Evolutionary conservation across 2,113 vertebrate species (phyloP).

Genomic region (Narcine bancroftii): DNA sequence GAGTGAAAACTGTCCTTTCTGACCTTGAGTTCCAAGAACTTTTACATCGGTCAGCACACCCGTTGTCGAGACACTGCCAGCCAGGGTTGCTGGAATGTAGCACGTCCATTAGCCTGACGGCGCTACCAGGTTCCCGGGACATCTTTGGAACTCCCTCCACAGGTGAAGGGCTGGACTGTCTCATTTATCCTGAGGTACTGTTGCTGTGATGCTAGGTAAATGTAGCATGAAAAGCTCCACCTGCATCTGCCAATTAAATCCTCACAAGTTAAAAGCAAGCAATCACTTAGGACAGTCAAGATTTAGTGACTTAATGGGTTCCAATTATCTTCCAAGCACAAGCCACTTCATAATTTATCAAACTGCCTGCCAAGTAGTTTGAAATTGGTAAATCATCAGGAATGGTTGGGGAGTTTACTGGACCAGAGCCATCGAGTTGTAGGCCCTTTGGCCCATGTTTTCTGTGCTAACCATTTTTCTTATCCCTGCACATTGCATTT

Average conservation of each 20-base stretch:
- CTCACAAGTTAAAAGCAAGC: slow-evolving; percentile 31
- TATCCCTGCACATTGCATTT: too few relatives aligned
- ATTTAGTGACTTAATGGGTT: slow-evolving; percentile 28
- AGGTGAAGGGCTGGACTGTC: background rate
- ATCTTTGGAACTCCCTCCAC: background rate
- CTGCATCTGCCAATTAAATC: slow-evolving; percentile 24
- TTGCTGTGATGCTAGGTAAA: slow-evolving; percentile 8
- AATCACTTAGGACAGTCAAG: slow-evolving; percentile 25
- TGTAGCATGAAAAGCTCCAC: background rate
- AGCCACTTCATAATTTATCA: slow-evolving; percentile 11
- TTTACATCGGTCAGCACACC: background rate
- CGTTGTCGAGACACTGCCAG: background rate
- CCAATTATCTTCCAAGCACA: slow-evolving; percentile 22
- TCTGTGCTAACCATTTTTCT: too few relatives aligned
- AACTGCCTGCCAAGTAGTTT: background rate
- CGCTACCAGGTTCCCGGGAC: background rate
- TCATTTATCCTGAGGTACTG: background rate
- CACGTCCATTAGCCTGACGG: background rate
- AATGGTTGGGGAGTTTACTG: background rate
- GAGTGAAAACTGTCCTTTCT: background rate
- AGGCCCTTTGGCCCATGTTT: too few relatives aligned
- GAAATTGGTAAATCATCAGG: background rate
- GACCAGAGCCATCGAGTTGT: background rate
- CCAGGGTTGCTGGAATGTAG: background rate
- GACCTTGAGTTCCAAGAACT: background rate